Base-by-base conservation (phyloP, 1,140 invertebrate species). In the Drosophila tropicalis region DNA sequence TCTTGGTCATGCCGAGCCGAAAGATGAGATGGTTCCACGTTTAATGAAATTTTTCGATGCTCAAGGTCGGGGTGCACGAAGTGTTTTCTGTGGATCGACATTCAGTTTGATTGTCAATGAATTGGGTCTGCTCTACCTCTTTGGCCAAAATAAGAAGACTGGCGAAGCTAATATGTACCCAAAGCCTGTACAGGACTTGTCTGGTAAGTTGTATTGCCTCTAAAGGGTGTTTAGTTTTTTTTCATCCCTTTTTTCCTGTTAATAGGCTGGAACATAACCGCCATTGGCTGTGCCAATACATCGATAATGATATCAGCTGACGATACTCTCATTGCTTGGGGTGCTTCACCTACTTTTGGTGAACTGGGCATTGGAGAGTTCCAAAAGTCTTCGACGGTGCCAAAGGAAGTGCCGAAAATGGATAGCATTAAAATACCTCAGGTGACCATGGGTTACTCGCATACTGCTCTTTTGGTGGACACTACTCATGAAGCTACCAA, bases 141-240 rank as follows among this genome's bases (percentile, higher is more conserved):
- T 98, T 93, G 98, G 98, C 0, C 97, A 98, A 91, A 97, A 96
- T 0, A 98, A 98, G 91, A 95, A 97, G 32, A 96, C 96, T 1
- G 98, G 98, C 0, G 97, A 98, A 91, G 98, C 97, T 1, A 98
- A 97, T 78, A 98, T 99, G 98, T 99, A 99, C 91, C 98, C 98
- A 0, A 98, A 99, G 92, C 97, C 97, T 5, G 96, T 99, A 2
- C 97, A 97, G 81, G 98, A 99, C 93, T 92, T 99, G 1, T 95
- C 95, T 75, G 97, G 93, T 93, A 75, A 79, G 81, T 34, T 39
- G 4, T 13, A 39, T 3, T 13, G 12, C 9, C 10, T 9, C 34
- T 12, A 1, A 10, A 36, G 3, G 9, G 7, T 10, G 9, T 3
- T 5, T 10, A 6, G 32, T 36, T 19, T 19, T 60, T 3, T 55